Evolutionary conservation across 2,888 invertebrate species (phyloP), one percentile per base, ranked within the genome.

Genomic region (Ectobius pallidus): DNA sequence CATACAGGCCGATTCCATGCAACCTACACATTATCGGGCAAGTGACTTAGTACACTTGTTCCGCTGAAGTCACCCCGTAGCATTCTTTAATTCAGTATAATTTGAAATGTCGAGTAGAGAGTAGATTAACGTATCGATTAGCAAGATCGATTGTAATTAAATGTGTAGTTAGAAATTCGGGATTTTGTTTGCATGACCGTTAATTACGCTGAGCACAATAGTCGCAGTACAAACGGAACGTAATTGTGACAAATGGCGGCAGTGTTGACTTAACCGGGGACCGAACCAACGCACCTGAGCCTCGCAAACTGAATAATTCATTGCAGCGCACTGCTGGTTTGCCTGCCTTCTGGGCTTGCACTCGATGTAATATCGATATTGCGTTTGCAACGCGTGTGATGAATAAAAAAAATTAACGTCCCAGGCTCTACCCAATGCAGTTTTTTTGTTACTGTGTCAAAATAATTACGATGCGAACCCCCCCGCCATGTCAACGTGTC

Each of bases 211-310:
- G 34, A 34, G 58, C 30, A 58, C 58, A 58, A 58, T 58, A 58
- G 58, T 34, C n/a, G 16, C 46, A 46, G 46, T 46, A 14, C 46
- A 46, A 46, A 46, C 46, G 58, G n/a, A n/a, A 58, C n/a, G 27
- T 58, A 58, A 58, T 58, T 58, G 58, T 58, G 58, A 58, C 58
- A 58, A 58, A 58, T 58, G 46, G 7, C 39, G 52, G 52, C 52
- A 25, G n/a, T 58, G 58, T 58, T 58, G 58, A 58, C 58, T 14
- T 58, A 58, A 16, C 58, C 58, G 58, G 58, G 58, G 32, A 58
- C 58, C 32, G 58, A 58, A 58, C 58, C 22, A 30, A n/a, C 22
- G 58, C 58, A 58, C 58, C 58, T 58, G 58, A 9, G 32, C 30
- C 58, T 18, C 1, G 18, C 58, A 58, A 58, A 58, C 58, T 58